Percentiles rank a stretch among this genome's conserved stretches.
These are phyloP conservation scores for Dicrostonyx torquatus DNA, from an alignment of 2,797 vertebrate genomes.

Conservation along the genomic window DNA sequence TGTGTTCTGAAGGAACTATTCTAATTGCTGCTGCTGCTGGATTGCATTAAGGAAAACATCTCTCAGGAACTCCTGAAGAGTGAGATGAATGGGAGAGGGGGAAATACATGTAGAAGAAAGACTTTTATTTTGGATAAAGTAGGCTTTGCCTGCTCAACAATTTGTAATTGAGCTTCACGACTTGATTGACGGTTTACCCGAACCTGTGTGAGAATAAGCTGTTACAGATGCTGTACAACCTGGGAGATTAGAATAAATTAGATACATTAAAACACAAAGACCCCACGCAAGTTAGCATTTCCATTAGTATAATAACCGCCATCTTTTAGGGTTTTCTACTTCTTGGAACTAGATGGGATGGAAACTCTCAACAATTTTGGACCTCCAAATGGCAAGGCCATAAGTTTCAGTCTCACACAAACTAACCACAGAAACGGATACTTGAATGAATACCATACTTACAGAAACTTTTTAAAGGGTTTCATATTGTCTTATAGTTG, in stretches of 20 bases:
- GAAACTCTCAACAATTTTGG: background rate
- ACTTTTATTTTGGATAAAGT: background rate
- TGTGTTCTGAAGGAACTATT: background rate
- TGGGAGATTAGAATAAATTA: background rate
- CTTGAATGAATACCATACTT: constrained; percentile 15
- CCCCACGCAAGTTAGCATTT: background rate
- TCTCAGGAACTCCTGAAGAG: background rate
- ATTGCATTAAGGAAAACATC: background rate
- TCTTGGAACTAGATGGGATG: background rate
- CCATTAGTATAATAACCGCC: background rate
- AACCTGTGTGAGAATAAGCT: constrained; percentile 3
- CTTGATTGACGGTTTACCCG: background rate
- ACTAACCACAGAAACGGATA: background rate
- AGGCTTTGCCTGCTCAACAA: background rate
- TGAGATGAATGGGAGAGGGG: background rate
- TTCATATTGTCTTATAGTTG: background rate
- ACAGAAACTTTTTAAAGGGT: background rate
- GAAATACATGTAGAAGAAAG: background rate
- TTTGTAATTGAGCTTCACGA: background rate
- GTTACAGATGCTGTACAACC: background rate
- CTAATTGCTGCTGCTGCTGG: background rate
- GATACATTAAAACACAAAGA: background rate
- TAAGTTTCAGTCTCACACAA: background rate
- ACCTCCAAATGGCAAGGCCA: constrained; percentile 12
- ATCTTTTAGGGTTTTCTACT: background rate